These are phyloP conservation scores for Blomia tropicalis DNA, from an alignment of 2,888 invertebrate genomes.

Conservation along the genomic window DNA sequence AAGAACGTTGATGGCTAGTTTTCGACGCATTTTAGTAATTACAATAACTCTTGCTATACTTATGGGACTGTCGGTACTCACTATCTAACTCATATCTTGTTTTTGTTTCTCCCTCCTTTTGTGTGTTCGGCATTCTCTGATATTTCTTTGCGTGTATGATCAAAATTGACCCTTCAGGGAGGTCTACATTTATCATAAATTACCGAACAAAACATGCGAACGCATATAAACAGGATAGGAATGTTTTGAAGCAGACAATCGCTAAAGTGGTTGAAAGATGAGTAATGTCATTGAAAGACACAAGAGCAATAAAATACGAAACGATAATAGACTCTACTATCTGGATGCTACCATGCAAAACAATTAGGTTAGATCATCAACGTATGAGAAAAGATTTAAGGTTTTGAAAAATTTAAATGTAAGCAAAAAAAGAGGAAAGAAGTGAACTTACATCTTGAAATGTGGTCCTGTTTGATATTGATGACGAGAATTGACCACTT, in stretches of 20 bases:
- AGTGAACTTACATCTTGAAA: constrained; percentile 39
- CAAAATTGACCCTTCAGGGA: constrained; percentile 16
- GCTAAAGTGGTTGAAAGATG: no score
- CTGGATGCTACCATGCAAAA: no score
- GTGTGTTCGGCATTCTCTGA: no score
- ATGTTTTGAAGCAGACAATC: no score
- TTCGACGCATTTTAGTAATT: not conserved
- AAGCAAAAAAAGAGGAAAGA: not conserved
- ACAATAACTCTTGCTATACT: not conserved
- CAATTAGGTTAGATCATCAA: no score
- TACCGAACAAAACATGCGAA: not conserved
- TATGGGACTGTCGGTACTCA: not conserved
- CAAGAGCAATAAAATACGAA: not conserved
- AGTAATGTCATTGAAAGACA: not conserved
- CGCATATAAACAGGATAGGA: not conserved
- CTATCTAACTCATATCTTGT: no score
- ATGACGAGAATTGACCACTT: constrained; percentile 7
- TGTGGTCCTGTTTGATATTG: constrained; percentile 38
- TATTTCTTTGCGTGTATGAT: not conserved
- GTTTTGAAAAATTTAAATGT: no score
- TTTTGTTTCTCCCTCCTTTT: not conserved
- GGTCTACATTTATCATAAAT: constrained; percentile 20
- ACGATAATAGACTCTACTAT: not conserved
- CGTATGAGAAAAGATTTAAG: no score
- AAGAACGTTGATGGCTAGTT: no score